phyloP scores from a whole-genome alignment of 2,113 vertebrate species.

The Paradisaea rubra region DNA sequence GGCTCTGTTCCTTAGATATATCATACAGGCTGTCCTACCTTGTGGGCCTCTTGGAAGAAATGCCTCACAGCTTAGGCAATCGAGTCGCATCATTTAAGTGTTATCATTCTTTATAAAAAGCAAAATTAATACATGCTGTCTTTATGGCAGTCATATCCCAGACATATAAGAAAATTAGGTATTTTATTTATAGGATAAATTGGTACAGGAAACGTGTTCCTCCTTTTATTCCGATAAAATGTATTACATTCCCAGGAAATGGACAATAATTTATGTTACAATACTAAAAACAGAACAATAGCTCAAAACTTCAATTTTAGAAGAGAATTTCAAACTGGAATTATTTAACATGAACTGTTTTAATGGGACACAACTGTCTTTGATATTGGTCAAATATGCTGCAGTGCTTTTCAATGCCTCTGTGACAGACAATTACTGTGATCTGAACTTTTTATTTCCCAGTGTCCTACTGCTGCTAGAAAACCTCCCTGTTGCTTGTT shows the following conservation, averaged over 20 bases:
- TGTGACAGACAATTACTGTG: not conserved
- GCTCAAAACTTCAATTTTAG: not conserved
- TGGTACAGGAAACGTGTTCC: not conserved
- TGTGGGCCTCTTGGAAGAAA: not conserved
- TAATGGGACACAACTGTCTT: not conserved
- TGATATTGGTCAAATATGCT: not conserved
- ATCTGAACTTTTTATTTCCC: not conserved
- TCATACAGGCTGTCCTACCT: not conserved
- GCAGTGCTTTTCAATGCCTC: not conserved
- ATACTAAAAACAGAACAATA: not conserved
- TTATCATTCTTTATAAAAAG: not conserved
- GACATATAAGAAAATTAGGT: not conserved
- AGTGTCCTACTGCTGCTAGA: too few relatives aligned
- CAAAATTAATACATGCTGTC: not conserved
- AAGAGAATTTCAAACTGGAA: not conserved
- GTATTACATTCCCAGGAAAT: not conserved
- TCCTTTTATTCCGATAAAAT: not conserved
- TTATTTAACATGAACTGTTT: not conserved
- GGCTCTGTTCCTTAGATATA: not conserved
- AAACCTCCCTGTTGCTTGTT: not conserved
- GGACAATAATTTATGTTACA: not conserved
- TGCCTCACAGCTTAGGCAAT: rapidly evolving
- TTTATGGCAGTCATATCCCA: not conserved
- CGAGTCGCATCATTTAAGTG: not conserved
- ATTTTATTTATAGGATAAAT: not conserved